Conservation (phyloP, 2,888 invertebrate species). For the Pecten maximus region DNA sequence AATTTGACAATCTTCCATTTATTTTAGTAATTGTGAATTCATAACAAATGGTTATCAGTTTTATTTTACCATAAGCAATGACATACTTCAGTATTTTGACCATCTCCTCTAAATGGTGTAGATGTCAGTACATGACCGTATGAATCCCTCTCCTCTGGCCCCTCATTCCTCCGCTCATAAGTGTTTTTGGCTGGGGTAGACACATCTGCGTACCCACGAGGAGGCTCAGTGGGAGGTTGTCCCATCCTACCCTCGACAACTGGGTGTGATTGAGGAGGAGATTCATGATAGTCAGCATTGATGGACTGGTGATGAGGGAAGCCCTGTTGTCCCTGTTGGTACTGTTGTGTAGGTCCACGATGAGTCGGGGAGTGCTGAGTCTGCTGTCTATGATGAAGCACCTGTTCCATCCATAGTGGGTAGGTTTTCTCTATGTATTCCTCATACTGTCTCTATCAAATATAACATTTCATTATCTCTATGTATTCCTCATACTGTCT, state of each 20-base stretch:
- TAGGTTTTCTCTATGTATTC: slow-evolving; percentile 77
- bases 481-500: too few relatives aligned
- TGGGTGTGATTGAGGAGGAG: neutral
- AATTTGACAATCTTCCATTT: neutral
- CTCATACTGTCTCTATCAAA: slow-evolving; percentile 71
- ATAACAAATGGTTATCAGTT: neutral
- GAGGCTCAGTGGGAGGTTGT: slow-evolving; percentile 44
- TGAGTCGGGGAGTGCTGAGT: slow-evolving; percentile 45
- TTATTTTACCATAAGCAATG: neutral
- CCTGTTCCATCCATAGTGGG: slow-evolving; percentile 77
- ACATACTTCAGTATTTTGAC: neutral
- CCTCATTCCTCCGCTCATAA: neutral
- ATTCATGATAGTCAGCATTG: neutral
- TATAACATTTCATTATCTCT: neutral
- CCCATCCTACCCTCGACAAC: neutral
- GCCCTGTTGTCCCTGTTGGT: slow-evolving; percentile 5
- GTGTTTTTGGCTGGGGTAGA: neutral
- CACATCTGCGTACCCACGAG: slow-evolving; percentile 7
- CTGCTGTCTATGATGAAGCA: slow-evolving; percentile 58
- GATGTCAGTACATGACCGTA: slow-evolving; percentile 9
- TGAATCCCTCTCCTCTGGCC: neutral
- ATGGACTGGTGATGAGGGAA: slow-evolving; percentile 36
- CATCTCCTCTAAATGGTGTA: slow-evolving; percentile 9
- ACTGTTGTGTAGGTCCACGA: slow-evolving; percentile 40
- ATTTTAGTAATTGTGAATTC: neutral